A percentile compares a stretch with the other conserved stretches of the same genome.
phyloP scores from a whole-genome alignment of 2,113 vertebrate species.

The Epinephelus lanceolatus region DNA sequence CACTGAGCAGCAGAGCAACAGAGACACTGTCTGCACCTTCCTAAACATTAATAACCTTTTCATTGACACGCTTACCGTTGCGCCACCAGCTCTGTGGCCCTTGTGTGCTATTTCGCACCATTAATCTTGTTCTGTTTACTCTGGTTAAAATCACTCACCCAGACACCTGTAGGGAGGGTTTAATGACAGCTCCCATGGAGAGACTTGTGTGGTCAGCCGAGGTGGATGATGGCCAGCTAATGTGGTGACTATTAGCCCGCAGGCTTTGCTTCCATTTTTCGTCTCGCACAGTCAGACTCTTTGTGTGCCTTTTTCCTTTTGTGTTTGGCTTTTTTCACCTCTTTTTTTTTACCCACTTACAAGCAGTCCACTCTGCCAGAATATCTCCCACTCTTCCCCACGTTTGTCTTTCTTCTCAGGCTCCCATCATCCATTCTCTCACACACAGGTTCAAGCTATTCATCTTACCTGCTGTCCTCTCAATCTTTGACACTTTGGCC shows the following conservation, averaged over 20 bases:
- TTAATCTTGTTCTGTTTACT: slow-evolving; percentile 81
- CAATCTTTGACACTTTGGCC: slow-evolving; percentile 42
- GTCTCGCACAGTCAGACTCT: slow-evolving; percentile 10
- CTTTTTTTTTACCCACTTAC: not conserved
- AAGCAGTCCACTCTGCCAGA: slow-evolving; percentile 7
- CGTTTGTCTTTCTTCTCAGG: slow-evolving; percentile 3
- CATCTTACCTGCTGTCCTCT: slow-evolving; percentile 39
- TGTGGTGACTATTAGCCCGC: slow-evolving; percentile 67
- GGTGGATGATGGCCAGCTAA: slow-evolving; percentile 62
- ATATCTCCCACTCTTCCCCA: not conserved
- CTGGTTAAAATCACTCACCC: slow-evolving; percentile 77
- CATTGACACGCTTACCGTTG: slow-evolving; percentile 53
- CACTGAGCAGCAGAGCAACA: not conserved
- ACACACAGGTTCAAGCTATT: slow-evolving; percentile 36
- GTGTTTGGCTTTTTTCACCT: not conserved
- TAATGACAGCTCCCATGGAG: slow-evolving; percentile 70
- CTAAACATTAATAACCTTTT: slow-evolving; percentile 67
- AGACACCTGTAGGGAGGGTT: slow-evolving; percentile 77
- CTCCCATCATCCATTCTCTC: slow-evolving; percentile 16
- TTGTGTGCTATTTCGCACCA: slow-evolving; percentile 72
- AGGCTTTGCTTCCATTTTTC: slow-evolving; percentile 50
- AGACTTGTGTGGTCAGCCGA: slow-evolving; percentile 51
- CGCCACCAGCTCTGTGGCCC: slow-evolving; percentile 47
- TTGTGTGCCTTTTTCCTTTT: not conserved
- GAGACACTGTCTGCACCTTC: slow-evolving; percentile 37